phyloP scores from a whole-genome alignment of 1,140 invertebrate species.

The Zaprionus kolodkinae region DNA sequence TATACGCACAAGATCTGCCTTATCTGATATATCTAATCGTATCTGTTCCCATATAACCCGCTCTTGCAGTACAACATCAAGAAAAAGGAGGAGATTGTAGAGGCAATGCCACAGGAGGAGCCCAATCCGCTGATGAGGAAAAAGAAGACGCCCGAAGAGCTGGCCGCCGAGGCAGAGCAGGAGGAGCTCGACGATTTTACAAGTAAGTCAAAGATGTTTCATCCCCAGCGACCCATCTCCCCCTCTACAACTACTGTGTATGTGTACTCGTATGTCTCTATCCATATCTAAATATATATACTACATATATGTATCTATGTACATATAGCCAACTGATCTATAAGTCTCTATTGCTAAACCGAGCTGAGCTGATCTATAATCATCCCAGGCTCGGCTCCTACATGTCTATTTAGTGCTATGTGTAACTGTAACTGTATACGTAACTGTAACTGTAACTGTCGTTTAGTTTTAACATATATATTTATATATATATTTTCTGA shows the following conservation, averaged over 20 bases:
- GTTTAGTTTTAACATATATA: constrained; percentile 44
- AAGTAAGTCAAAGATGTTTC: constrained; percentile 89
- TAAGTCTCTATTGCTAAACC: constrained; percentile 23
- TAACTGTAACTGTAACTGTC: constrained; percentile 36
- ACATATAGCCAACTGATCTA: background rate
- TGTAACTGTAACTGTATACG: constrained; percentile 29
- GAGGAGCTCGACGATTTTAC: constrained; percentile 98
- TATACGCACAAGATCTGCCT: background rate
- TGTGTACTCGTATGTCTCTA: constrained; percentile 18
- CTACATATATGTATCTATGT: constrained; percentile 11
- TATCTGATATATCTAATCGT: constrained; percentile 2
- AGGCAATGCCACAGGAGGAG: constrained; percentile 91
- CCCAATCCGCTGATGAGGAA: constrained; percentile 96
- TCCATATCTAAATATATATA: too few relatives aligned
- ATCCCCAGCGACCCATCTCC: constrained; percentile 3
- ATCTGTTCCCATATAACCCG: background rate
- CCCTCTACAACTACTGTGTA: constrained; percentile 5
- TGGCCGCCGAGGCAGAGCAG: constrained; percentile 96
- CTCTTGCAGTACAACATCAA: constrained; percentile 96
- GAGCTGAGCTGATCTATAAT: background rate
- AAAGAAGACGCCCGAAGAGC: constrained; percentile 98
- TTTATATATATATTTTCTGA: constrained; percentile 17
- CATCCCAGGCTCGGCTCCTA: constrained; percentile 18
- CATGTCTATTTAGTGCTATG: constrained; percentile 38
- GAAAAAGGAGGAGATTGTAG: constrained; percentile 96